phyloP scores from a whole-genome alignment of 1,140 invertebrate species.

The Atopsyche davidsoni region DNA sequence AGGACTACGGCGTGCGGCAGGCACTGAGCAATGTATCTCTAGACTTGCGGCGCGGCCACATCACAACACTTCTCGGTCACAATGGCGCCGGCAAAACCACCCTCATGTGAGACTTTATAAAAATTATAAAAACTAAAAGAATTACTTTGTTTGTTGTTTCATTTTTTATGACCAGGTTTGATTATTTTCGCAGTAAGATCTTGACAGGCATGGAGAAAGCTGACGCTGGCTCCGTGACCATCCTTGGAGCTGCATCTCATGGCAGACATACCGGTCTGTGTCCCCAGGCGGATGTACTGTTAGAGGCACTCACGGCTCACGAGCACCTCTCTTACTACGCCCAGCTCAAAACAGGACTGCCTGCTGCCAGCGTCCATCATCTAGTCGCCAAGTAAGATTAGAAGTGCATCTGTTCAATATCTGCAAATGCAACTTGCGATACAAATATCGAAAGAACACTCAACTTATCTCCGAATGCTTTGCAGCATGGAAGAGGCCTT shows the following conservation, averaged over 20 bases:
- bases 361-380: slow-evolving; percentile 33
- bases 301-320: slow-evolving; percentile 67
- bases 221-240: slow-evolving; percentile 49
- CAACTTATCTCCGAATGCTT: too few species aligned
- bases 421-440: background rate
- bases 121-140: slow-evolving; percentile 1
- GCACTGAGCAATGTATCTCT: slow-evolving; percentile 66
- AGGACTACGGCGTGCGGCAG: slow-evolving; percentile 35
- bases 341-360: slow-evolving; percentile 57
- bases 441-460: background rate
- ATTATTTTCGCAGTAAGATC: slow-evolving; percentile 50
- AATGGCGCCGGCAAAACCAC: slow-evolving; percentile 84
- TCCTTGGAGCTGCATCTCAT: slow-evolving; percentile 15
- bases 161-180: background rate
- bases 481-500: slow-evolving; percentile 51
- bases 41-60: slow-evolving; percentile 60
- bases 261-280: slow-evolving; percentile 62
- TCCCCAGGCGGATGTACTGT: slow-evolving; percentile 78
- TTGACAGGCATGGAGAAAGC: slow-evolving; percentile 59
- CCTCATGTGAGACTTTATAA: slow-evolving; percentile 57
- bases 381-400: slow-evolving; percentile 46
- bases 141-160: background rate
- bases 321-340: slow-evolving; percentile 80
- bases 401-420: slow-evolving; percentile 1
- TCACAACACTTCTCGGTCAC: slow-evolving; percentile 73